A percentile compares a stretch with the other conserved stretches of the same genome.
phyloP scores from a whole-genome alignment of 1,140 invertebrate species.

The Hyposmocoma kahamanoa region DNA sequence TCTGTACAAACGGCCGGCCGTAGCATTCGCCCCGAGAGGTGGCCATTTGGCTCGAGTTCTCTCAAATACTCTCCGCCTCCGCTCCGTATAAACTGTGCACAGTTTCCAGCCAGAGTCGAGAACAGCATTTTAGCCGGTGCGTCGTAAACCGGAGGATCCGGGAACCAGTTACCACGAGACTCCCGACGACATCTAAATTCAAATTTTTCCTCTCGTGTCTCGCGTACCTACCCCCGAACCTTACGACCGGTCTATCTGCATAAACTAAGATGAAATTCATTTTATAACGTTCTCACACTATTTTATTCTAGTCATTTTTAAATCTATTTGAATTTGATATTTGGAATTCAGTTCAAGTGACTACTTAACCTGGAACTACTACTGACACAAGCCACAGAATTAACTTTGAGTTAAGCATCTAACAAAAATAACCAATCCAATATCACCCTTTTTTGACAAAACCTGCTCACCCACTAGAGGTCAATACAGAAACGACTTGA shows the following conservation, averaged over 20 bases:
- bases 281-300: slow-evolving; percentile 35
- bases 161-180: slow-evolving; percentile 43
- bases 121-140: slow-evolving; percentile 50
- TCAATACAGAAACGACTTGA: no score
- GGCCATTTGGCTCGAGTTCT: slow-evolving; percentile 47
- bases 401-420: no score
- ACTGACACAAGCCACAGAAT: no score
- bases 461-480: no score
- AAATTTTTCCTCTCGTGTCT: slow-evolving; percentile 48
- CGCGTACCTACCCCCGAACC: slow-evolving; percentile 14
- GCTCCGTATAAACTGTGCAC: slow-evolving; percentile 59
- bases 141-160: slow-evolving; percentile 59
- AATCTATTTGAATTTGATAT: no score
- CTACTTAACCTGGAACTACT: no score
- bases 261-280: slow-evolving; percentile 40
- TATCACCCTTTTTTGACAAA: no score
- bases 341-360: no score
- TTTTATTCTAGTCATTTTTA: slow-evolving; percentile 19
- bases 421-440: no score
- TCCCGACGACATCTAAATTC: slow-evolving; percentile 55
- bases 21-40: slow-evolving; percentile 52
- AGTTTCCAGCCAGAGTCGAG: slow-evolving; percentile 46
- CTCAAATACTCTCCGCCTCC: slow-evolving; percentile 48
- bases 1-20: slow-evolving; percentile 47
- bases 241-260: slow-evolving; percentile 39